Evolutionary conservation across 64 coral and sea anemone species (phyloP).

Genomic region (Stichodactyla mertensii): DNA sequence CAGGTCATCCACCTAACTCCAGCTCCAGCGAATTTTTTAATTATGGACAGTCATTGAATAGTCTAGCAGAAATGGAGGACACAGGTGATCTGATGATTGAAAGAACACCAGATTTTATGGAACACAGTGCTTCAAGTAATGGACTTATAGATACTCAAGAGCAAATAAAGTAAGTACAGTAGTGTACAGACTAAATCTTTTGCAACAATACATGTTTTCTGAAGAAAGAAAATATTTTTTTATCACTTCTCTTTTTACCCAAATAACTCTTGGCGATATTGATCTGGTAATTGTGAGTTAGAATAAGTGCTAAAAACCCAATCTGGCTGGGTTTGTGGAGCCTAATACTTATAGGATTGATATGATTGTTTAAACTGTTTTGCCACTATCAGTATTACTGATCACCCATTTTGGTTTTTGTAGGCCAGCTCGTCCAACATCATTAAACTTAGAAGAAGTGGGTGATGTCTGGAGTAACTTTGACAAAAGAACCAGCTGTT

Average conservation of each 20-base stretch:
- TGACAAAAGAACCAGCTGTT: constrained; percentile 61
- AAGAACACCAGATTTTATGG: neutral
- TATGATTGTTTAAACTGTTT: no score
- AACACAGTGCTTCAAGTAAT: neutral
- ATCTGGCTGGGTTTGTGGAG: no score
- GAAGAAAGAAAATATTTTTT: no score
- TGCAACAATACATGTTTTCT: no score
- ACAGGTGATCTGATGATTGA: neutral
- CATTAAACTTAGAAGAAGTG: constrained; percentile 38
- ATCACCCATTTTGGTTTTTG: neutral
- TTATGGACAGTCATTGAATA: constrained; percentile 43
- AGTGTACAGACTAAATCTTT: neutral
- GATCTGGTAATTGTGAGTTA: no score
- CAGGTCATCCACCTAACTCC: constrained; percentile 44
- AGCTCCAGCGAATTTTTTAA: constrained; percentile 14
- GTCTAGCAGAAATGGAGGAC: constrained; percentile 29
- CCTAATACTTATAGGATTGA: no score
- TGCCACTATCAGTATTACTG: neutral
- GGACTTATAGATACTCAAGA: neutral
- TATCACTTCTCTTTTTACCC: no score
- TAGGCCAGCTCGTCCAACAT: constrained; percentile 43
- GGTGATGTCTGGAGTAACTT: constrained; percentile 60
- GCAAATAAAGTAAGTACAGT: neutral
- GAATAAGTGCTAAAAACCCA: no score
- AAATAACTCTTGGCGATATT: no score